A percentile compares a stretch with the other conserved stretches of the same genome.
Evolutionary conservation across 2,113 vertebrate species (phyloP).

Genomic region (Cromileptes altivelis): DNA sequence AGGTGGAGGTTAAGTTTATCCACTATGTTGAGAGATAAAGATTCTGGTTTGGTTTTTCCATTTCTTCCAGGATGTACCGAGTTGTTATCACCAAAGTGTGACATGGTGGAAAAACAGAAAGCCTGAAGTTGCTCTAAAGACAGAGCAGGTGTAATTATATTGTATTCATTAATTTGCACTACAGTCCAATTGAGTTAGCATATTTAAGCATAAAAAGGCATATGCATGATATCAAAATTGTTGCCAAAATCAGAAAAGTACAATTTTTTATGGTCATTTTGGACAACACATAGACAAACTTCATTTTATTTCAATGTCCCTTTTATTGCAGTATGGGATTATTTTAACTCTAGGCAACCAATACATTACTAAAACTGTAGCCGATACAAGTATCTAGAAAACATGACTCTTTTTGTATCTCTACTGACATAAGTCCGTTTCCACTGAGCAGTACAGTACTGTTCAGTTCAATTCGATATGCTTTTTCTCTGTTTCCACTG

Average conservation of each 20-base stretch:
- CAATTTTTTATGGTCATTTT: background rate
- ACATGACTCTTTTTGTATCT: background rate
- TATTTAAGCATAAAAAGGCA: background rate
- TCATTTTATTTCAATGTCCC: background rate
- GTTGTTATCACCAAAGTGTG: constrained; percentile 73
- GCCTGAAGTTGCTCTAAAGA: constrained; percentile 35
- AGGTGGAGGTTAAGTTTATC: constrained; percentile 74
- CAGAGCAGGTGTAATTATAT: constrained; percentile 6
- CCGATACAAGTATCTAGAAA: background rate
- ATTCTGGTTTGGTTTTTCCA: constrained; percentile 71
- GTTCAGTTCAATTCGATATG: too few species aligned
- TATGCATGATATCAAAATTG: background rate
- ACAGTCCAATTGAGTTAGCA: background rate
- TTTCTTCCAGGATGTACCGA: constrained; percentile 61
- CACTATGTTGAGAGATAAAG: constrained; percentile 78
- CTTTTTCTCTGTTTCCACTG: too few species aligned
- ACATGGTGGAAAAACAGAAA: constrained; percentile 59
- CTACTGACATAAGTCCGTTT: background rate
- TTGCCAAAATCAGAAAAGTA: background rate
- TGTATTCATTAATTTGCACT: background rate
- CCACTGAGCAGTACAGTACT: too few species aligned
- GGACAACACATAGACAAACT: background rate
- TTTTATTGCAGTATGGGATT: background rate
- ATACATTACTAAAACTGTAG: background rate
- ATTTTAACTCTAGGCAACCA: too few species aligned